These are phyloP conservation scores for Pelobates cultripes DNA, from an alignment of 2,797 vertebrate species.

Conservation along the genomic window DNA sequence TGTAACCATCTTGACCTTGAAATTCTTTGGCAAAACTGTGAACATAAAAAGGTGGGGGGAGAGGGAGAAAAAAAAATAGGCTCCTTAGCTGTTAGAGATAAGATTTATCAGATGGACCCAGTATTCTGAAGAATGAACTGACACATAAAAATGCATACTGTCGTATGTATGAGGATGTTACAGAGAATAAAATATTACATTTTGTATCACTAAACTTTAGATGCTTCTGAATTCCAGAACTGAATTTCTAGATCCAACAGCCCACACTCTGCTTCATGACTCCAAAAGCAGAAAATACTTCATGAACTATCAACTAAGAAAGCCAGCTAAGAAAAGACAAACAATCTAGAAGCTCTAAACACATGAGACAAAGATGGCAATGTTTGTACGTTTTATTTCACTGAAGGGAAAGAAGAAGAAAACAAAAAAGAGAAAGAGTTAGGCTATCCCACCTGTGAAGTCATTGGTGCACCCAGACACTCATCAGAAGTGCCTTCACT, in stretches of 20 bases:
- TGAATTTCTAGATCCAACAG: neutral
- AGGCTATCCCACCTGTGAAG: conserved; percentile 73
- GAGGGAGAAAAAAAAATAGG: conserved; percentile 57
- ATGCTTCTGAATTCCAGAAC: neutral
- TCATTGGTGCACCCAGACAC: conserved; percentile 68
- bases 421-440: conserved; percentile 28
- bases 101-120: conserved; percentile 7
- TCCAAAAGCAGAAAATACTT: conserved; percentile 36
- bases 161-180: neutral
- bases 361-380: conserved; percentile 30
- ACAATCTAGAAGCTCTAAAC: conserved; percentile 7
- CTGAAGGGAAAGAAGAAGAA: neutral
- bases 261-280: conserved; percentile 60
- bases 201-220: neutral
- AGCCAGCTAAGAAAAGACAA: neutral
- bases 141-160: conserved; percentile 10
- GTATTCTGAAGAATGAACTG: conserved; percentile 5
- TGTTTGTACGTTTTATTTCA: neutral
- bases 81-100: conserved; percentile 21
- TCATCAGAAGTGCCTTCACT: conserved; percentile 71
- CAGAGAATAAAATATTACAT: neutral
- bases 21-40: conserved; percentile 96
- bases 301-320: neutral
- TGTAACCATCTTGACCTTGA: conserved; percentile 94
- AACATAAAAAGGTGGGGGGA: conserved; percentile 45